Evolutionary conservation across 2,113 vertebrate species (phyloP), one percentile per base, ranked within the genome.

Genomic region (Mirza zaza): DNA sequence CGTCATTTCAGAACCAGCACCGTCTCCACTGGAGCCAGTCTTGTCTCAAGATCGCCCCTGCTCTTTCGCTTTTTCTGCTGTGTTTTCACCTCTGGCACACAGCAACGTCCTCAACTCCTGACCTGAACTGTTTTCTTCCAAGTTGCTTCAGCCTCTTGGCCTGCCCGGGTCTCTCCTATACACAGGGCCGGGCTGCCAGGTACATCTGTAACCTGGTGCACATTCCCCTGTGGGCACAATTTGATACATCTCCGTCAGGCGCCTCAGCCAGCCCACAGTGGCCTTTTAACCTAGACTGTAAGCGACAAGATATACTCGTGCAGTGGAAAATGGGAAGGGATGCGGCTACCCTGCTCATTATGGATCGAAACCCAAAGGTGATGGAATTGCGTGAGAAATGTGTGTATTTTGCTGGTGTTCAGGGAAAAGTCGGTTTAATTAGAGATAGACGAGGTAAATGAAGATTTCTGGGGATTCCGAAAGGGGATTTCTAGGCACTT

Each of bases 381-480:
- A 70, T 39, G 36, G 6, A 5, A 59, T 29, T 6, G 71, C 68
- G 61, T 67, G 86, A 92, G 94, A 89, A 48, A 67, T 73, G 42
- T 59, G 55, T 70, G 13, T 71, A 12, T 90, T 85, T 89, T 87
- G 34, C 68, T 34, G 57, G 50, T 50, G 13, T n/a, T 77, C 29
- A 23, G 92, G 87, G 80, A 45, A 76, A 95, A 77, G 70, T 59
- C 2, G 0, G 52, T 80, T 97, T 96, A 90, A 92, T 95, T 97
- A 87, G 83, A 94, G 80, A 65, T 52, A n/a, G 89, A 84, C 90
- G 76, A 87, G 70, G 85, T 75, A 96, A 90, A 86, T 63, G 88
- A 91, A 87, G 95, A 96, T 87, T 95, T 92, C 95, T 87, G 34
- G 90, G 52, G 50, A 90, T 80, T 18, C 8, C 36, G 57, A 63